Evolutionary conservation across 1,140 invertebrate species (phyloP).

Genomic region (Diachasmimorpha longicaudata): DNA sequence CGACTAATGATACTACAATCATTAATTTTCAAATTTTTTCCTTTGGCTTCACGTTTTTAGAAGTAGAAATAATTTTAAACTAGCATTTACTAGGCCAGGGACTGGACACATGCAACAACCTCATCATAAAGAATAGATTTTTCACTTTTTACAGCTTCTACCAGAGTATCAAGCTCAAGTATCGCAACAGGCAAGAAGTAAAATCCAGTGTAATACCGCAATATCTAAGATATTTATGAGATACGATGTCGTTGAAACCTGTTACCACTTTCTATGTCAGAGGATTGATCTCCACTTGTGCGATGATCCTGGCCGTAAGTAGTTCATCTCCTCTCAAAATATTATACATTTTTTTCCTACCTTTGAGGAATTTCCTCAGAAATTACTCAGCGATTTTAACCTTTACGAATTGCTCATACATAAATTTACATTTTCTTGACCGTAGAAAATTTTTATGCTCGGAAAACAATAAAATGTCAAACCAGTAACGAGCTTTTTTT

Average conservation of each 20-base stretch:
- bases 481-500: too few species aligned
- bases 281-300: slow-evolving; percentile 96
- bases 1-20: not conserved
- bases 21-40: too few species aligned
- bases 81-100: too few species aligned
- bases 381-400: too few species aligned
- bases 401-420: too few species aligned
- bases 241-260: slow-evolving; percentile 96
- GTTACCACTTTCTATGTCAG: slow-evolving; percentile 94
- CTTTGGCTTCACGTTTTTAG: too few species aligned
- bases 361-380: too few species aligned
- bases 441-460: too few species aligned
- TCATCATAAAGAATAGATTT: not conserved
- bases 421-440: too few species aligned
- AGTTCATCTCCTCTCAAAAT: not conserved
- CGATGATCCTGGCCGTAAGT: slow-evolving; percentile 89
- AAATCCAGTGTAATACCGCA: slow-evolving; percentile 54
- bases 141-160: slow-evolving; percentile 65
- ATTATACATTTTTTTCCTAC: not conserved
- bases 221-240: slow-evolving; percentile 78
- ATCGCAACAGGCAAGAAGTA: slow-evolving; percentile 68
- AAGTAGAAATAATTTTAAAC: too few species aligned
- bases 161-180: slow-evolving; percentile 83
- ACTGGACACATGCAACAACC: too few species aligned
- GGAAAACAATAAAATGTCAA: too few species aligned